Conservation (phyloP, 2,888 invertebrate genomes). For the Drosophila flavopinicola region DNA sequence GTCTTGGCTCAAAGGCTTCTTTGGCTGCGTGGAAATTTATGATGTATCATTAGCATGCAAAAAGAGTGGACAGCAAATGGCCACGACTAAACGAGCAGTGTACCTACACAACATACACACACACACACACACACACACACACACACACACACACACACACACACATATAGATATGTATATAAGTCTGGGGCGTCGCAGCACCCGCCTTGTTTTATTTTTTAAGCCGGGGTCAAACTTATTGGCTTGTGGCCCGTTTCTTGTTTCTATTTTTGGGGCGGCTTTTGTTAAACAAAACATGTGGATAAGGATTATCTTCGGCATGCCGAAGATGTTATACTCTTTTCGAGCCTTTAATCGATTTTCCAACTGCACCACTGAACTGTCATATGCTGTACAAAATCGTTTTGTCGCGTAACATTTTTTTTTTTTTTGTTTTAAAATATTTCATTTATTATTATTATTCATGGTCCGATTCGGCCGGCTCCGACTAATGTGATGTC, state of each 20-base stretch:
- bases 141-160: not conserved
- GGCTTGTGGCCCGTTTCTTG: conserved; percentile 15
- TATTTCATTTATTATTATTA: too few species aligned
- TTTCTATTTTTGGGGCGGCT: conserved; percentile 11
- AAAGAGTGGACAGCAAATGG: conserved; percentile 62
- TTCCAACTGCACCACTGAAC: too few species aligned
- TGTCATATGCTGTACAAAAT: too few species aligned
- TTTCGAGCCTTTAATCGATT: too few species aligned
- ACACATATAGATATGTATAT: not conserved
- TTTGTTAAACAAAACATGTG: conserved; percentile 3
- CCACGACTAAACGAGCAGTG: conserved; percentile 14
- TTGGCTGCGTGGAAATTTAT: conserved; percentile 71
- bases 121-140: not conserved
- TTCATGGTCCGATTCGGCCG: too few species aligned
- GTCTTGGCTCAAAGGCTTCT: conserved; percentile 1
- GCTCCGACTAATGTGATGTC: too few species aligned
- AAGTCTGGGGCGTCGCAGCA: not conserved
- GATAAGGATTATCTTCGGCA: too few species aligned
- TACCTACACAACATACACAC: not conserved
- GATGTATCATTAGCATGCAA: conserved; percentile 81
- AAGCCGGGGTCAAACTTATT: conserved; percentile 19
- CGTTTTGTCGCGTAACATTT: too few species aligned
- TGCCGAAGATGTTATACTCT: too few species aligned
- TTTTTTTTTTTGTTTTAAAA: too few species aligned
- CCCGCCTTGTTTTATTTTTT: too few species aligned